Percentiles rank a stretch among this genome's conserved stretches.
Evolutionary conservation across 2,797 vertebrate genomes (phyloP).

Genomic region (Spheniscus humboldti): DNA sequence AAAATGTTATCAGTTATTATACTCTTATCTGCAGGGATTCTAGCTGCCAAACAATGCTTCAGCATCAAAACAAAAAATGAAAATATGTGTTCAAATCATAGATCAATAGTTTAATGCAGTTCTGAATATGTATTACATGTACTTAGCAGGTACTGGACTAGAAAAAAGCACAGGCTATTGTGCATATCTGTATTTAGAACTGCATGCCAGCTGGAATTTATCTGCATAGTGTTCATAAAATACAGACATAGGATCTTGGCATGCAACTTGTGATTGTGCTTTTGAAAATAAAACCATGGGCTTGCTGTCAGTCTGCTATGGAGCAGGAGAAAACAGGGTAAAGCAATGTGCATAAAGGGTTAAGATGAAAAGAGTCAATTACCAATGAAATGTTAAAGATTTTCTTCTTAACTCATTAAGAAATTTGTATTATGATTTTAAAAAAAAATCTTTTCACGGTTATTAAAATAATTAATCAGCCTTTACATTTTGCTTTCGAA

Average conservation of each 20-base stretch:
- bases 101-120: conserved; percentile 52
- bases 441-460: not conserved
- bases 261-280: not conserved
- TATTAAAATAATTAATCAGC: not conserved
- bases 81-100: conserved; percentile 46
- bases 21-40: conserved; percentile 65
- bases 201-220: conserved; percentile 8
- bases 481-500: not conserved
- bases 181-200: not conserved
- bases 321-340: not conserved
- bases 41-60: conserved; percentile 62
- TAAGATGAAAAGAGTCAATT: not conserved
- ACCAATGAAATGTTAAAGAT: not conserved
- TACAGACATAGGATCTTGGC: not conserved
- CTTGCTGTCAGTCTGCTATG: not conserved
- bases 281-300: not conserved
- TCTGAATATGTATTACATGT: not conserved
- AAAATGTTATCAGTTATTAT: conserved; percentile 77
- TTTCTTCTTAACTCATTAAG: not conserved
- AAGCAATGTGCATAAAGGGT: not conserved
- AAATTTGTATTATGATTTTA: not conserved
- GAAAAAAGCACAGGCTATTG: not conserved
- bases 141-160: not conserved
- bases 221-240: not conserved
- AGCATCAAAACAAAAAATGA: conserved; percentile 63